Conservation (phyloP, 2,113 vertebrate species). For the Phasianus colchicus region DNA sequence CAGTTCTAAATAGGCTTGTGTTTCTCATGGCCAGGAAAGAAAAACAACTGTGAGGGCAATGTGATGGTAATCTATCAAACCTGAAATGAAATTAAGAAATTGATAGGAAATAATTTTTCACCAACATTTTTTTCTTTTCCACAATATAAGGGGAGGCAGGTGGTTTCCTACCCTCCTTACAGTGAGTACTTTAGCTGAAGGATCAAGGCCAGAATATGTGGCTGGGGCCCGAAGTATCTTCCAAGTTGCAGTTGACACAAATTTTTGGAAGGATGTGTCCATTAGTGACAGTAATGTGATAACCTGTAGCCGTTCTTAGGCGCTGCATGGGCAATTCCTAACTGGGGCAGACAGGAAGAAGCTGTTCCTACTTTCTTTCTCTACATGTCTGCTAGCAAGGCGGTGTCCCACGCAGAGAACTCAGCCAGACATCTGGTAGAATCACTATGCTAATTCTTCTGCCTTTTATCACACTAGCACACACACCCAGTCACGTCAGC, state of each 20-base stretch:
- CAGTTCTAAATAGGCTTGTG: background rate
- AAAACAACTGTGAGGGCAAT: background rate
- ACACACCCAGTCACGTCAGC: background rate
- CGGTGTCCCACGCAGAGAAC: background rate
- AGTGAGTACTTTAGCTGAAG: background rate
- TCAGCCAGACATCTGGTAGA: slow-evolving; percentile 8
- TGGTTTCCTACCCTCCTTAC: background rate
- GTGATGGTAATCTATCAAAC: background rate
- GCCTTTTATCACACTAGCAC: slow-evolving; percentile 37
- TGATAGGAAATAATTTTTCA: background rate
- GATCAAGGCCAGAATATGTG: accelerated
- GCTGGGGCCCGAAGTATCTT: background rate
- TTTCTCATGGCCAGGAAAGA: background rate
- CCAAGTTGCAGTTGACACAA: background rate
- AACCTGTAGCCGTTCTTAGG: background rate
- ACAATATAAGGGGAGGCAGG: background rate
- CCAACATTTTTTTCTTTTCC: background rate
- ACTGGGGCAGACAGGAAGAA: background rate
- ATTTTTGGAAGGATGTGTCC: background rate
- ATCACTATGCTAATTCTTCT: background rate
- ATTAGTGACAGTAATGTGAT: accelerated
- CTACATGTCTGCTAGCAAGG: background rate
- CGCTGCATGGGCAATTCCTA: background rate
- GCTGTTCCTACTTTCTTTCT: background rate
- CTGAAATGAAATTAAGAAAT: background rate